Conservation (phyloP, 2,113 vertebrate species). For the Oceanodroma tethys region DNA sequence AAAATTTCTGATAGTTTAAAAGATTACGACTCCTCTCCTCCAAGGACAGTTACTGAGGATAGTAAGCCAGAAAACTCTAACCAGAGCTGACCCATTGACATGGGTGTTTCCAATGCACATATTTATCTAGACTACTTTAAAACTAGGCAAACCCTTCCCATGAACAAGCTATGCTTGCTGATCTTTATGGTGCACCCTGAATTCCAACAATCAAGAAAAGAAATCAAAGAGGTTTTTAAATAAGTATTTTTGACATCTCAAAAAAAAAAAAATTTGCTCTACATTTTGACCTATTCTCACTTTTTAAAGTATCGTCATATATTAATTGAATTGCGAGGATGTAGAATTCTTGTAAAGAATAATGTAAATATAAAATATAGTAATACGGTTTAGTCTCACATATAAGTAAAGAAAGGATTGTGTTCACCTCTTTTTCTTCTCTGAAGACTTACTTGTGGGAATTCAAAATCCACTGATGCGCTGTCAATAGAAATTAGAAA, state of each 20-base stretch:
- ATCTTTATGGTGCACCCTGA: background rate
- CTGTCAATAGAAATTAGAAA: conserved; percentile 70
- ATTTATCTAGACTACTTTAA: background rate
- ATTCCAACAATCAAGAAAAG: background rate
- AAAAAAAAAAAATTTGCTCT: background rate
- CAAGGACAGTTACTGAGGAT: background rate
- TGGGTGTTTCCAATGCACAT: background rate
- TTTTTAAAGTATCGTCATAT: conserved; percentile 31
- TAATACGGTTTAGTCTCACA: background rate
- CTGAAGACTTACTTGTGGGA: conserved; percentile 31
- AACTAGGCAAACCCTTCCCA: background rate
- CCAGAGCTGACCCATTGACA: background rate
- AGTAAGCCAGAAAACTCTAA: background rate
- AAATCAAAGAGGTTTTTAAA: background rate
- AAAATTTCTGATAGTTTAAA: background rate
- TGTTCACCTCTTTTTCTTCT: conserved; percentile 20
- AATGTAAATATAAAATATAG: conserved; percentile 9
- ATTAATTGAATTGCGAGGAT: conserved; percentile 38
- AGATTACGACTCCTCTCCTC: background rate
- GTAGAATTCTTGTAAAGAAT: conserved; percentile 23
- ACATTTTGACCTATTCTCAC: conserved; percentile 22
- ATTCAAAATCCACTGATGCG: conserved; percentile 55
- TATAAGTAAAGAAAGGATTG: conserved; percentile 8
- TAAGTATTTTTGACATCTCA: background rate
- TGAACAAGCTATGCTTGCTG: background rate